Evolutionary conservation across 2,888 invertebrate species (phyloP).

Genomic region (Blastobasis adustella): DNA sequence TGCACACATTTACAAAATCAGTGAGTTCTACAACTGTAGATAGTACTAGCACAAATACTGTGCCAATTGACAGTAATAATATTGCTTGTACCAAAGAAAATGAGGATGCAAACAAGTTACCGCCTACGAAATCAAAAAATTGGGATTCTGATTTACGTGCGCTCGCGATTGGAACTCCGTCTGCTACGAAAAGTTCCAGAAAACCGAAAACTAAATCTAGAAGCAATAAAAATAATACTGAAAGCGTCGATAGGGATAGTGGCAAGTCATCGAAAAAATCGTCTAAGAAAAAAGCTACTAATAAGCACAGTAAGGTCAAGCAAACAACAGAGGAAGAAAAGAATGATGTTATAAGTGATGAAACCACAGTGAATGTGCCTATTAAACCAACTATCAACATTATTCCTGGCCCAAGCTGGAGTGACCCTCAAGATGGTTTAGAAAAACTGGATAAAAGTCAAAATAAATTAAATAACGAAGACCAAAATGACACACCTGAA

Average conservation of each 20-base stretch:
- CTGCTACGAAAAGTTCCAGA: constrained; percentile 5
- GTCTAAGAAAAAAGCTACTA: neutral
- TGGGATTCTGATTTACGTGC: constrained; percentile 61
- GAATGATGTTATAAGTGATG: constrained; percentile 1
- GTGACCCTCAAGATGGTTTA: constrained; percentile 9
- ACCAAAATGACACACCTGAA: constrained; percentile 53
- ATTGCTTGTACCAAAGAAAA: constrained; percentile 24
- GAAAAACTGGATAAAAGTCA: constrained; percentile 14
- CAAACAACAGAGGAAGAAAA: constrained; percentile 10
- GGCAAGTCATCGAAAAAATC: constrained; percentile 2
- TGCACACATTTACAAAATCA: constrained; percentile 15
- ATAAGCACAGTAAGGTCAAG: no score
- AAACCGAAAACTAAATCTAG: constrained; percentile 21
- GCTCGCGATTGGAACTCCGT: constrained; percentile 20
- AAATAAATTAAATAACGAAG: constrained; percentile 24
- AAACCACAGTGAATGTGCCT: constrained; percentile 7
- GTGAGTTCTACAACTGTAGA: constrained; percentile 4
- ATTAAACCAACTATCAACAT: constrained; percentile 51
- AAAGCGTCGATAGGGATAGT: constrained; percentile 8
- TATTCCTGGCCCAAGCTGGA: constrained; percentile 23
- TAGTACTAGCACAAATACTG: constrained; percentile 12
- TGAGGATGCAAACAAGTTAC: constrained; percentile 16
- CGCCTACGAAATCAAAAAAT: constrained; percentile 28
- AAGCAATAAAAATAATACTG: constrained; percentile 20
- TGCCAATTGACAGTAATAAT: constrained; percentile 17